Base-by-base conservation (phyloP, 2,888 invertebrate species). In the Meiosimyza platycephala region DNA sequence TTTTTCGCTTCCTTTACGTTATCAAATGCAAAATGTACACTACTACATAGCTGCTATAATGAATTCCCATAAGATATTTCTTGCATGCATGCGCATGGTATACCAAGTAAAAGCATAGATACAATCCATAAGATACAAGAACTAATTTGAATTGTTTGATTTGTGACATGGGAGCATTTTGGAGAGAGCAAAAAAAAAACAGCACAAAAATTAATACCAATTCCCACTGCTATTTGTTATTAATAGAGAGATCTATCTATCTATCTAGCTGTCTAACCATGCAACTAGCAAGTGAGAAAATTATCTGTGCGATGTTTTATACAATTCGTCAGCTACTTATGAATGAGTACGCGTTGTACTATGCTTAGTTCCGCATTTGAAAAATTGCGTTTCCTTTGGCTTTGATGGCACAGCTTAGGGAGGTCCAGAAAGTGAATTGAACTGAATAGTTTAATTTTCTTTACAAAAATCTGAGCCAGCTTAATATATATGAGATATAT, bases 1-100 rank as follows among this genome's bases (percentile, higher is more conserved):
- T 83, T 75, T 72, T 48, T 79, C 9, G 40, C 82, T 83, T 83
- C 82, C 83, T 82, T 80, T 83, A 75, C 40, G 69, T 52, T 79
- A 67, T 12, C 57, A 40, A 62, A 40, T 22, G 40, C 62, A 40
- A 18, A 16, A 60, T 50, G n/a, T 48, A 57, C 71, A 66, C 18
- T 16, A 64, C 15, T 13, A 2, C 22, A 2, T 1, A 22, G 50
- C 9, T 40, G 18, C 55, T 47, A 71, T 76, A 71, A 78, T 79
- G 80, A 81, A 80, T 82, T 82, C 82, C 81, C 81, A 82, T 79
- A 78, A 76, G 76, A 74, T 57, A 68, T 22, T n/a, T 62, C 16
- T 33, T 62, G 62, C 18, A 16, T 47, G 63, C 48, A 47, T 65
- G 51, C n/a, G 13, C n/a, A 16, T 48, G 51, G 3, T 52, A 22